Evolutionary conservation across 2,113 vertebrate species (phyloP), one percentile per base, ranked within the genome.

Genomic region (Tricholaema leucomelas): DNA sequence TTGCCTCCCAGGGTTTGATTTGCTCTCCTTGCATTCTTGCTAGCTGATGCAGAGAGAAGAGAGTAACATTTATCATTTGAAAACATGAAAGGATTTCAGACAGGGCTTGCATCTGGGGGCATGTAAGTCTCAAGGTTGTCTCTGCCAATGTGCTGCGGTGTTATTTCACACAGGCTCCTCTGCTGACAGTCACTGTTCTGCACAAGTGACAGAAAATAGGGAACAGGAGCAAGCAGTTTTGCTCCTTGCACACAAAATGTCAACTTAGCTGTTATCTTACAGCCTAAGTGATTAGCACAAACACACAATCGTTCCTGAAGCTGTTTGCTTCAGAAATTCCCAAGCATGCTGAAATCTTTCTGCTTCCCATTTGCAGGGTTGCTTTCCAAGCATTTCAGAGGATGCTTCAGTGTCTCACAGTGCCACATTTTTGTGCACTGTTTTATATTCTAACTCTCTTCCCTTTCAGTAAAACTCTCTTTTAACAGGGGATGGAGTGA

Each of bases 261-360:
- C 77, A 94, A 36, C 58, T 78, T 94, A 72, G 59, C 71, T 93
- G 44, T 84, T 96, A 91, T 88, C 89, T 88, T 85, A 64, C 67
- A 20, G 64, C 80, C 66, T 87, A 94, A 96, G 81, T 78, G 90
- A 96, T 96, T 96, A 95, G 25, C 78, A 91, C 73, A 88, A 83
- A 82, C 75, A 88, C 55, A 94, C 89, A 93, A 93, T 91, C 92
- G 64, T 92, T 96, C 96, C 93, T 87, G 88, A 88, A 94, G 67
- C 46, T 91, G 87, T 70, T 94, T 87, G 65, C 65, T 89, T 61
- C 78, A 60, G 54, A 66, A 86, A 89, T 91, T 93, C 63, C 73
- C 87, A 95, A 87, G 83, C 55, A 88, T 85, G 88, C 64, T 73
- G 54, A 93, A 89, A 90, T 77, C 52, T 69, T 69, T 77, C 71